Evolutionary conservation across 1,140 invertebrate species (phyloP), one percentile per base, ranked within the genome.

Genomic region (Phenacoccus solenopsis): DNA sequence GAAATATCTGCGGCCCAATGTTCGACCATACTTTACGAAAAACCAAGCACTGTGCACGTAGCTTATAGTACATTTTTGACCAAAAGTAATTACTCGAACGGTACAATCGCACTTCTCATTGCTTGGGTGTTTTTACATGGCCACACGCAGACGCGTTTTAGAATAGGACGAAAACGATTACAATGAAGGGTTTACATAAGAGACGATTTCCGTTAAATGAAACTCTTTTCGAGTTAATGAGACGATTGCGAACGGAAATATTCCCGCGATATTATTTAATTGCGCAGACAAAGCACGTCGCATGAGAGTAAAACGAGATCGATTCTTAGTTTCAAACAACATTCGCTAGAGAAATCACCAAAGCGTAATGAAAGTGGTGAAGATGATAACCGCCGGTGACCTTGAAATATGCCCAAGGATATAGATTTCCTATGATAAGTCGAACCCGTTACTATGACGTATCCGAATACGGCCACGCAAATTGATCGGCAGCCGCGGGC

Each of bases 251-350:
- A 2, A n/a, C 12, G 38, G 38, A 49, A 49, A 49, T 49, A 49
- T 49, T 49, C 38, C 3, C 38, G 38, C 38, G 38, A 49, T 49
- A 49, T n/a, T 3, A 9, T 49, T 49, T 49, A 49, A 49, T 49
- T 49, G 20, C 38, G 3, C 13, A 49, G 16, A 49, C 38, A 49
- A 49, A 49, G 38, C 38, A 49, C 38, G 38, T 49, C 38, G 12
- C 2, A 49, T 9, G 38, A 4, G 5, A n/a, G 38, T 2, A 4
- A n/a, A 49, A 49, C 38, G 20, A 49, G 38, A 49, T 49, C 5
- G 38, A n/a, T 49, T 49, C 38, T 49, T n/a, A 49, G 38, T 49
- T 49, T 49, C 38, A 49, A 49, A 49, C 38, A 49, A 49, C 38
- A 49, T 49, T 49, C 38, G 38, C 38, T n/a, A n/a, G 38, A 16